A percentile compares a stretch with the other conserved stretches of the same genome.
phyloP scores from a whole-genome alignment of 2,113 vertebrate species.

The Cyphomyrus discorhynchus region DNA sequence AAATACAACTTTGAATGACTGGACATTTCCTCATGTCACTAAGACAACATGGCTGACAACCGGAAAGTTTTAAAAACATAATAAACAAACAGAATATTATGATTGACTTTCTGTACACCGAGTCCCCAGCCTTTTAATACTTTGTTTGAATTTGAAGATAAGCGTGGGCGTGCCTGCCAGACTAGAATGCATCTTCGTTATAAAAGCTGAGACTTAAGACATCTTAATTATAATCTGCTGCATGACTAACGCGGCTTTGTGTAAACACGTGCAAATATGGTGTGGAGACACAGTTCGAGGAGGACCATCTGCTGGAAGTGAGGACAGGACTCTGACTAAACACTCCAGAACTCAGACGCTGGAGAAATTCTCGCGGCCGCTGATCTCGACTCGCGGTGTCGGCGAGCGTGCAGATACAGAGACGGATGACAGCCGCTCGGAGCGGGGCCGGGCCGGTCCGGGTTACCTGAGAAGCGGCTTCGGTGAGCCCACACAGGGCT shows the following conservation, averaged over 20 bases:
- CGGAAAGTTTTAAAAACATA: not conserved
- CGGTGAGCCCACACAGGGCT: constrained; percentile 88
- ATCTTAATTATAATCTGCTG: not conserved
- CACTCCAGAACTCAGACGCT: not conserved
- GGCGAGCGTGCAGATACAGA: not conserved
- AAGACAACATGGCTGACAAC: not conserved
- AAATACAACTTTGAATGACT: not conserved
- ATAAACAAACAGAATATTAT: not conserved
- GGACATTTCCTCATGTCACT: not conserved
- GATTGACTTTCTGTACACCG: not conserved
- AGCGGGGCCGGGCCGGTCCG: not conserved
- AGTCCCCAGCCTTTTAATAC: not conserved
- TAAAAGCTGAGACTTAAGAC: not conserved
- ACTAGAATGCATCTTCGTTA: not conserved
- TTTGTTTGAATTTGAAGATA: not conserved
- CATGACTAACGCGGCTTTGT: not conserved
- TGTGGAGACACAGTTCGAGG: not conserved
- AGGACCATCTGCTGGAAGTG: not conserved
- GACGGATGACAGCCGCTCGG: not conserved
- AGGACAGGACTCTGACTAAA: not conserved
- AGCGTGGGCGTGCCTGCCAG: not conserved
- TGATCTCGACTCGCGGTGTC: not conserved
- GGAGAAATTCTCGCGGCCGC: not conserved
- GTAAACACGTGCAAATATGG: not conserved
- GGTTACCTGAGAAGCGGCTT: constrained; percentile 87